Percentiles rank a stretch among this genome's conserved stretches.
Conservation (phyloP, 2,797 vertebrate species). For the Ctenosaura bakeri region DNA sequence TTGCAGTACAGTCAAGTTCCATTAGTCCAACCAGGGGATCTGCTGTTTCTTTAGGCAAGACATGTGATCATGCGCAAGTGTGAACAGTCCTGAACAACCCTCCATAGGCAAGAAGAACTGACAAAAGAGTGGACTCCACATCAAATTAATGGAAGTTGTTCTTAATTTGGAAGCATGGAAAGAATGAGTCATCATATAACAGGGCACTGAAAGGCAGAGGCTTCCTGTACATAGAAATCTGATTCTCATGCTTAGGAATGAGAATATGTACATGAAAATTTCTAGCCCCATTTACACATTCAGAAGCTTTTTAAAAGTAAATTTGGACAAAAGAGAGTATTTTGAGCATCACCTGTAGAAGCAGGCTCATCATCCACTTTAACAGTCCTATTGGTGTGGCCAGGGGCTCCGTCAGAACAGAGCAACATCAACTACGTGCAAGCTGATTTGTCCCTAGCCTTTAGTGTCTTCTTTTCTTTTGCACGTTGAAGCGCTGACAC, state of each 20-base stretch:
- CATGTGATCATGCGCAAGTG: no score
- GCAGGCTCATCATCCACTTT: neutral
- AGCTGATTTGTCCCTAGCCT: neutral
- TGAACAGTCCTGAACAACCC: no score
- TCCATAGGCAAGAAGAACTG: no score
- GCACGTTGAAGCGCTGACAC: constrained; percentile 24
- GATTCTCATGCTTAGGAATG: neutral
- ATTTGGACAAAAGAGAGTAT: neutral
- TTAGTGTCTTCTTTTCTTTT: neutral
- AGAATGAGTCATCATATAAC: no score
- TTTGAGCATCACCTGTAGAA: neutral
- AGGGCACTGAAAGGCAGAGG: no score
- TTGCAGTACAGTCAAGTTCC: no score
- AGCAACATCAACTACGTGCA: neutral
- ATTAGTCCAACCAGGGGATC: no score
- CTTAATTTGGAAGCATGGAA: no score
- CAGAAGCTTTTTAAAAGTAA: neutral
- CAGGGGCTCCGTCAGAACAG: neutral
- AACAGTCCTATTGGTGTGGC: neutral
- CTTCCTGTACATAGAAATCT: neutral
- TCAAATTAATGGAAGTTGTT: no score
- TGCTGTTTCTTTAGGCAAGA: no score
- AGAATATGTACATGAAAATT: neutral
- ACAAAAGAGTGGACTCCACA: no score
- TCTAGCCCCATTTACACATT: neutral